phyloP scores from a whole-genome alignment of 2,797 vertebrate genomes.

The Myiotriccus ornatus region DNA sequence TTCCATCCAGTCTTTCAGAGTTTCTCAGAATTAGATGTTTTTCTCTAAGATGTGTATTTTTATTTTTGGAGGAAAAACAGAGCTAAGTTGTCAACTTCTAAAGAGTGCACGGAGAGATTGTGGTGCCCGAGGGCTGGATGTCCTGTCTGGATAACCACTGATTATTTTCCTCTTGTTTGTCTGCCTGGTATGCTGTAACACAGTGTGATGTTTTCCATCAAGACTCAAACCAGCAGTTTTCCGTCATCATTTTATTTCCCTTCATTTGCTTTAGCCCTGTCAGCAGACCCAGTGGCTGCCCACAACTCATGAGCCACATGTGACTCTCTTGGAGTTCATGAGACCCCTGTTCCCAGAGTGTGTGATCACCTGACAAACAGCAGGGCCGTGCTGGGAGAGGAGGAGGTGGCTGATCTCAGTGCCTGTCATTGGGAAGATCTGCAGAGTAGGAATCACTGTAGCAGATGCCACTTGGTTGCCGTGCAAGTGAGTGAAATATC shows the following conservation, averaged over 20 bases:
- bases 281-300: neutral
- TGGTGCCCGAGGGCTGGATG: neutral
- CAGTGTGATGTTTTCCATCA: neutral
- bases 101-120: neutral
- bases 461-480: neutral
- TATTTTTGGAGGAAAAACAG: neutral
- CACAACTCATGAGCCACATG: rapidly evolving
- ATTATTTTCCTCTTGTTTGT: neutral
- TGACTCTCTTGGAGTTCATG: neutral
- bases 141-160: neutral
- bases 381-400: neutral
- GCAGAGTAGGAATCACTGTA: neutral
- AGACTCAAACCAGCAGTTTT: neutral
- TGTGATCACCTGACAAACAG: neutral
- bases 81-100: neutral
- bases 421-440: neutral
- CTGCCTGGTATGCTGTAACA: neutral
- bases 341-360: neutral
- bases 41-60: neutral
- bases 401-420: neutral
- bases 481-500: neutral
- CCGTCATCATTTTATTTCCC: neutral
- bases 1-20: neutral
- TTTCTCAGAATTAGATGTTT: neutral
- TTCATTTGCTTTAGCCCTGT: neutral